Evolutionary conservation across 2,888 invertebrate species (phyloP).

Genomic region (Acronicta aceris): DNA sequence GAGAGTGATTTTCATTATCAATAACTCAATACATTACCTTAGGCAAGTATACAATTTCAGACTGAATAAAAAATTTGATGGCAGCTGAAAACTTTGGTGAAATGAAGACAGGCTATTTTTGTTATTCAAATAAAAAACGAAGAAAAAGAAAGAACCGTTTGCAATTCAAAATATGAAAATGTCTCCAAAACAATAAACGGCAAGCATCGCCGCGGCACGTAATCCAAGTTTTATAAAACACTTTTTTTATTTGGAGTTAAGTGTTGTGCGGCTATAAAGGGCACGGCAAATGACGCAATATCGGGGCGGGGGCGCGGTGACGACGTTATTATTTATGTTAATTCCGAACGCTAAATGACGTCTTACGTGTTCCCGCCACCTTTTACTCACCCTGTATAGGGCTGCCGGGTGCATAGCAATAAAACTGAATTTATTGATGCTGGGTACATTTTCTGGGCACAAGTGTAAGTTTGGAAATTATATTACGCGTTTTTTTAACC

Average conservation of each 20-base stretch:
- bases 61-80: too few species aligned
- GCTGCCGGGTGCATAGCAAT: conserved; percentile 58
- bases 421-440: conserved; percentile 55
- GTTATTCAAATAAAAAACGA: not conserved
- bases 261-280: conserved; percentile 82
- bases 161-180: conserved; percentile 54
- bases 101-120: not conserved
- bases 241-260: conserved; percentile 84
- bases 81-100: too few species aligned
- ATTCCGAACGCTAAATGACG: conserved; percentile 86
- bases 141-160: conserved; percentile 10
- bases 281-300: conserved; percentile 84
- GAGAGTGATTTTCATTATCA: too few species aligned
- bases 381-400: conserved; percentile 66
- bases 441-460: conserved; percentile 35
- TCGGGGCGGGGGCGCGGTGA: conserved; percentile 72
- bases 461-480: conserved; percentile 49
- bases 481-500: conserved; percentile 31
- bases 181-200: conserved; percentile 55
- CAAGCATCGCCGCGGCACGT: conserved; percentile 60
- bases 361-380: conserved; percentile 82
- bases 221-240: conserved; percentile 79
- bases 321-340: conserved; percentile 89
- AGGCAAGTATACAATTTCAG: too few species aligned
- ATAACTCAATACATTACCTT: too few species aligned